A percentile compares a stretch with the other conserved stretches of the same genome.
phyloP scores from a whole-genome alignment of 2,888 invertebrate species.

The Phymatocera aterrima region DNA sequence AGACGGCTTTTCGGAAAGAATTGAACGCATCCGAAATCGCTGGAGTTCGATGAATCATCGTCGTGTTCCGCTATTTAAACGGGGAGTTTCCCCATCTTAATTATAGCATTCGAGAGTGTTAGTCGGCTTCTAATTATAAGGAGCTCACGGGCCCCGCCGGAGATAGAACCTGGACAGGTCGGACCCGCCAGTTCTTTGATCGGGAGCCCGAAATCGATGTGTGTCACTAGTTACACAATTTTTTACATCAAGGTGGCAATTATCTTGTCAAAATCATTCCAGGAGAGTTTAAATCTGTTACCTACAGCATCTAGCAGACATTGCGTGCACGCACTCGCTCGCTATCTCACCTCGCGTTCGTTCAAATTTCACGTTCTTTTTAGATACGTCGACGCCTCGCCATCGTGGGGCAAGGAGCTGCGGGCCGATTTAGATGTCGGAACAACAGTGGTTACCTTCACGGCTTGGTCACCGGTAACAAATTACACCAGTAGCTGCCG shows the following conservation, averaged over 20 bases:
- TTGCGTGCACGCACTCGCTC: too few species aligned
- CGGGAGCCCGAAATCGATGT: background rate
- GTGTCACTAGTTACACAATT: constrained; percentile 16
- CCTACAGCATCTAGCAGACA: background rate
- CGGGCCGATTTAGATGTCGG: constrained; percentile 79
- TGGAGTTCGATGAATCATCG: constrained; percentile 28
- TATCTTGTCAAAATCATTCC: constrained; percentile 31
- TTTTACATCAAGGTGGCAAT: background rate
- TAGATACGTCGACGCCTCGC: constrained; percentile 79
- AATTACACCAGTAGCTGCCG: constrained; percentile 78
- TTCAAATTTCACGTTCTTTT: too few species aligned
- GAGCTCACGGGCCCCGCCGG: background rate
- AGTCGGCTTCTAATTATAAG: constrained; percentile 33
- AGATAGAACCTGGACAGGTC: background rate
- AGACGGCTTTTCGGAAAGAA: background rate
- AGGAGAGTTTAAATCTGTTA: background rate
- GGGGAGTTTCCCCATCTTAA: background rate
- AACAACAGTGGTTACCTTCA: constrained; percentile 78
- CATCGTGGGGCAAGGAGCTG: constrained; percentile 80
- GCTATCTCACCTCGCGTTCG: too few species aligned
- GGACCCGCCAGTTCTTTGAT: background rate
- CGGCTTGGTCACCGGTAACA: constrained; percentile 77
- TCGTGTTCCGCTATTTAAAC: background rate
- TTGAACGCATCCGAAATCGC: background rate
- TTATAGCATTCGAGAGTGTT: constrained; percentile 23